These are phyloP conservation scores for Galerucella nymphaeae DNA, from an alignment of 2,888 invertebrate species.

Conservation along the genomic window DNA sequence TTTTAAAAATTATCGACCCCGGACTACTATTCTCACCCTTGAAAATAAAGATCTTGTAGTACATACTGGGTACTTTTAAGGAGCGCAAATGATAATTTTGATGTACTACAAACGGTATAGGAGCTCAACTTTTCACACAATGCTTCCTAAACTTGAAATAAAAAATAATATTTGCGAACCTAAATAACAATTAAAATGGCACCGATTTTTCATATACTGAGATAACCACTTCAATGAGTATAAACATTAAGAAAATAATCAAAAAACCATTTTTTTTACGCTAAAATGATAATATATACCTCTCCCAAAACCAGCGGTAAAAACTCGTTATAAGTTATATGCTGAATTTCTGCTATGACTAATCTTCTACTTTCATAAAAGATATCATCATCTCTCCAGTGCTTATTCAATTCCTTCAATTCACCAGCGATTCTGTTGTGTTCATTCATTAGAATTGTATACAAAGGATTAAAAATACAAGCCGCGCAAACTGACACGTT, in stretches of 20 bases:
- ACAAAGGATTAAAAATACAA: conserved; percentile 77
- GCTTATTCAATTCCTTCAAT: conserved; percentile 76
- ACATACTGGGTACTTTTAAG: too few species aligned
- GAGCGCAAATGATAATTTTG: too few species aligned
- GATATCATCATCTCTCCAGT: conserved; percentile 82
- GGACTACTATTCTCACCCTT: too few species aligned
- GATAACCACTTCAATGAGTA: neutral
- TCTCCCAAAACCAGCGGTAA: conserved; percentile 81
- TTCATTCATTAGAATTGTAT: conserved; percentile 78
- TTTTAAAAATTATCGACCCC: too few species aligned
- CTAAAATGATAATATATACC: conserved; percentile 61
- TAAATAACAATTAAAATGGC: too few species aligned
- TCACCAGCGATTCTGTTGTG: conserved; percentile 83
- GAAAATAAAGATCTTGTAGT: too few species aligned
- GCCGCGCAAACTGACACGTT: conserved; percentile 74
- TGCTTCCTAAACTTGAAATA: too few species aligned
- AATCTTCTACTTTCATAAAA: conserved; percentile 82
- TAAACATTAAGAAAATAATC: too few species aligned
- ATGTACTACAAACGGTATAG: too few species aligned
- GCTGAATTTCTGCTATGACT: conserved; percentile 83
- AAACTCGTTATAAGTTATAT: conserved; percentile 87
- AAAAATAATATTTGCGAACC: too few species aligned
- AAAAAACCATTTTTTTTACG: too few species aligned
- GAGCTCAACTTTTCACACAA: too few species aligned
- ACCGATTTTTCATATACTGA: neutral